These are phyloP conservation scores for Luperina nickerlii DNA, from an alignment of 2,888 invertebrate genomes.

Conservation along the genomic window DNA sequence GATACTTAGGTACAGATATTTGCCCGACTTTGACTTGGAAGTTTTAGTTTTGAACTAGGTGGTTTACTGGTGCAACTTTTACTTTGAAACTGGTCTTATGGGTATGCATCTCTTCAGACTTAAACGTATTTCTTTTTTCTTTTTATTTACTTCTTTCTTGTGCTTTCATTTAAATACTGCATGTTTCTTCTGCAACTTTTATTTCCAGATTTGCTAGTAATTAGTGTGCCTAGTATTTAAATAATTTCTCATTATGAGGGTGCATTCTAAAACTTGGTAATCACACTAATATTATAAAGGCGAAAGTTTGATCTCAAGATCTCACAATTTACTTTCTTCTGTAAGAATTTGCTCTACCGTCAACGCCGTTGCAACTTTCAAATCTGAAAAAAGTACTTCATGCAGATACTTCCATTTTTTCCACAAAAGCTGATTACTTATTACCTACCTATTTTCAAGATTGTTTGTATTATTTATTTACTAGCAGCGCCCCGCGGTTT, in stretches of 20 bases:
- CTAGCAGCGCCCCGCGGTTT: no score
- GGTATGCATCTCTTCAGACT: background rate
- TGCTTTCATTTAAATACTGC: background rate
- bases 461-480: no score
- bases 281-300: no score
- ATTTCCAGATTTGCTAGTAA: background rate
- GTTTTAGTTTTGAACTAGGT: conserved; percentile 25
- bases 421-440: no score
- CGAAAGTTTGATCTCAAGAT: no score
- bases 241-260: background rate
- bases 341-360: no score
- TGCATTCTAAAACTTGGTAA: background rate
- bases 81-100: background rate
- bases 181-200: background rate
- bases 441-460: no score
- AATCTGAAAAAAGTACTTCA: no score
- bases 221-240: background rate
- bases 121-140: background rate
- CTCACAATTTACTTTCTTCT: no score
- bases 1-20: background rate
- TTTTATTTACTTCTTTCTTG: background rate
- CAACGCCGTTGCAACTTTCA: no score
- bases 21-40: conserved; percentile 9
- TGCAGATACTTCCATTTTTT: no score
- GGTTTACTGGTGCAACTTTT: conserved; percentile 19